phyloP scores from a whole-genome alignment of 2,113 vertebrate genomes.

The Halcyon senegalensis region DNA sequence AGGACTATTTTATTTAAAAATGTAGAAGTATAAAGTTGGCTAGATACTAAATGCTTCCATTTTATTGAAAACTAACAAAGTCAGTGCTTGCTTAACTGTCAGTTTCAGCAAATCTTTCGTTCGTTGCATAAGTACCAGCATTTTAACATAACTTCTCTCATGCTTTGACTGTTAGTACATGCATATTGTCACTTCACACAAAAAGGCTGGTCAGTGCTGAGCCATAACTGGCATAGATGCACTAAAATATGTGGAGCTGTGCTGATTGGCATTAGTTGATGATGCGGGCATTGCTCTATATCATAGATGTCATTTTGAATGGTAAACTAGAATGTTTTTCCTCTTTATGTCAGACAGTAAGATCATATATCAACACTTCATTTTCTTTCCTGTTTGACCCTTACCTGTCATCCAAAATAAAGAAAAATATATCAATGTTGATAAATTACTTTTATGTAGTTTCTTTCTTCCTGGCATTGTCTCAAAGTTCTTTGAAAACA shows the following conservation, averaged over 20 bases:
- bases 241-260: neutral
- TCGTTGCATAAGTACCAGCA: neutral
- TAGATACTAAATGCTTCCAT: neutral
- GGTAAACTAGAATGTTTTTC: neutral
- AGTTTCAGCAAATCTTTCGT: neutral
- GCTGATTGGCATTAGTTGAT: neutral
- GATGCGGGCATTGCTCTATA: neutral
- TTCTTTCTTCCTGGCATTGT: neutral
- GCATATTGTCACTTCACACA: neutral
- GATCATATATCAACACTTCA: neutral
- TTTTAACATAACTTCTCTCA: neutral
- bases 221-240: neutral
- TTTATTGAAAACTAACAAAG: neutral
- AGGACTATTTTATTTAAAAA: neutral
- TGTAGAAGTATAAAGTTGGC: neutral
- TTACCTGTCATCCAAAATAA: neutral
- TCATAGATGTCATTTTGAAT: neutral
- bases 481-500: neutral
- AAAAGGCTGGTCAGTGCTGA: neutral
- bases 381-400: neutral
- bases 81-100: neutral
- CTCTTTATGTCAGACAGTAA: neutral
- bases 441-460: neutral
- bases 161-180: neutral
- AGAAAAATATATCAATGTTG: neutral